Percentiles rank a stretch among this genome's conserved stretches.
These are phyloP conservation scores for Slavum lentiscoides DNA, from an alignment of 2,888 invertebrate genomes.

Conservation along the genomic window DNA sequence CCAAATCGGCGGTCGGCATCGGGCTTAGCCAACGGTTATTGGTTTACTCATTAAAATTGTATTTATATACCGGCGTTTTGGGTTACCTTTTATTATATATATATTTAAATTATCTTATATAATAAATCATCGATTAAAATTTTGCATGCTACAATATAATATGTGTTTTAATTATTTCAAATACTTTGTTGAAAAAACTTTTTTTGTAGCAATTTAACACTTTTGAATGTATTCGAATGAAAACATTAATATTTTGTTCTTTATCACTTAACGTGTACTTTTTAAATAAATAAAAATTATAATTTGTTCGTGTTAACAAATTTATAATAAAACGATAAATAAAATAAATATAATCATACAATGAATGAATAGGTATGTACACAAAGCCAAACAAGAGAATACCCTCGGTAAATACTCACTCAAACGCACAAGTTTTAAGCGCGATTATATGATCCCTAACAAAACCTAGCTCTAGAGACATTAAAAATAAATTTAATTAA, in stretches of 20 bases:
- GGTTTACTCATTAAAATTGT: too few species aligned
- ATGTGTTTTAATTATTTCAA: background rate
- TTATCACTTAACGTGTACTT: background rate
- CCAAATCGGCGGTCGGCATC: too few species aligned
- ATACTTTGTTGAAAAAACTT: background rate
- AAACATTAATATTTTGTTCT: background rate
- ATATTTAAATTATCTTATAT: too few species aligned
- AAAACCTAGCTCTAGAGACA: background rate
- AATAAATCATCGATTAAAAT: too few species aligned
- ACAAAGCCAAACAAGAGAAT: background rate
- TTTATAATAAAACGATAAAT: constrained; percentile 2
- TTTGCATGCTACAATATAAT: too few species aligned
- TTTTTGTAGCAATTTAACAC: background rate
- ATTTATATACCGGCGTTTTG: too few species aligned
- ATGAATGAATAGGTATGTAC: background rate
- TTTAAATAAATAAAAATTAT: background rate
- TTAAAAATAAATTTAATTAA: constrained; percentile 47
- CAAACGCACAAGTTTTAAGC: constrained; percentile 21
- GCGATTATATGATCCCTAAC: constrained; percentile 1
- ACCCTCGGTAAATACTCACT: background rate
- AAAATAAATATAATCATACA: constrained; percentile 5
- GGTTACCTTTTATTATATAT: too few species aligned
- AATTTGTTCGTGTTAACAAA: background rate
- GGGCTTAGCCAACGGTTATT: too few species aligned
- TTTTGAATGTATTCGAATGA: background rate